phyloP scores from a whole-genome alignment of 2,113 vertebrate species.

The Megalops atlanticus region DNA sequence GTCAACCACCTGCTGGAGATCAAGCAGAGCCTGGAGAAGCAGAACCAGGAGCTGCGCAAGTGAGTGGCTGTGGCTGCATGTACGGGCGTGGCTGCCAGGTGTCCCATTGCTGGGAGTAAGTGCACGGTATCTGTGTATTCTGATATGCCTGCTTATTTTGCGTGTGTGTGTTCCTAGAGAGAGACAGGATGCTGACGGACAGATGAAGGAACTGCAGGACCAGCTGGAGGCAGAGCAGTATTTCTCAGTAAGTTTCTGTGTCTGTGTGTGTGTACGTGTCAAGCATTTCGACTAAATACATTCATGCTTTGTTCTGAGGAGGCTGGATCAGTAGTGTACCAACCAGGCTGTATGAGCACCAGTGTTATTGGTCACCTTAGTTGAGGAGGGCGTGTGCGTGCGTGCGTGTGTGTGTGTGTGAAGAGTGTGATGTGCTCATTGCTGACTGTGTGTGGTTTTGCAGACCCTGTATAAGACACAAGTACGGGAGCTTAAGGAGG shows the following conservation, averaged over 20 bases:
- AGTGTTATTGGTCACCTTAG: neutral
- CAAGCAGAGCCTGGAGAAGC: constrained; percentile 91
- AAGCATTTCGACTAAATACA: too few species aligned
- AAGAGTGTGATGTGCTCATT: too few species aligned
- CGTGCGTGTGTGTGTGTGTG: neutral
- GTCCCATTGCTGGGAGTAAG: neutral
- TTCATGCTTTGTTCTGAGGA: too few species aligned
- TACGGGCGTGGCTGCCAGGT: neutral
- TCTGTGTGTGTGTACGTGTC: neutral
- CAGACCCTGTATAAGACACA: constrained; percentile 98
- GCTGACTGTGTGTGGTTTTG: constrained; percentile 35
- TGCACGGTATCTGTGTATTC: neutral
- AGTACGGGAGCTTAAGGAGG: constrained; percentile 96
- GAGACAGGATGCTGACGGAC: constrained; percentile 92
- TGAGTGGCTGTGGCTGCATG: constrained; percentile 48
- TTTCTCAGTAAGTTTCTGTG: constrained; percentile 84
- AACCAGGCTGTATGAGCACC: neutral
- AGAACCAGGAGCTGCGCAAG: constrained; percentile 95
- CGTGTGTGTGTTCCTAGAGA: constrained; percentile 73
- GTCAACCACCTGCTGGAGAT: constrained; percentile 94
- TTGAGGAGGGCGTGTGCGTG: too few species aligned
- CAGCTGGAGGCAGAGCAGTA: constrained; percentile 97
- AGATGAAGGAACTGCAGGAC: constrained; percentile 98
- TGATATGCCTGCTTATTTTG: neutral
- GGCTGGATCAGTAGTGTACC: too few species aligned